Evolutionary conservation across 37 sponge, comb jelly and placozoan genomes (phyloP).

Genomic region (Dysidea cf. avara): DNA sequence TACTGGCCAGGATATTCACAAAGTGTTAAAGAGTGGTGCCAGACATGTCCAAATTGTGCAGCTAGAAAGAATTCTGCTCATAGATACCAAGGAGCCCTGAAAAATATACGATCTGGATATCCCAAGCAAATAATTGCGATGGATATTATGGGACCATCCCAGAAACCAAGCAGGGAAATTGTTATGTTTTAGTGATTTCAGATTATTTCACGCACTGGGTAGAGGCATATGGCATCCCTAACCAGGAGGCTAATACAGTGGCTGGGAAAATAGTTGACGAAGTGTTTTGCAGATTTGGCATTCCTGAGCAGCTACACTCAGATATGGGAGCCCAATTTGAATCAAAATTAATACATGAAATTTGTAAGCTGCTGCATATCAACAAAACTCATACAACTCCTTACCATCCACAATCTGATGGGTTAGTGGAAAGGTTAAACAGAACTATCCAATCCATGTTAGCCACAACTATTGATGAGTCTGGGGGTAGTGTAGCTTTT

Average conservation of each 20-base stretch:
- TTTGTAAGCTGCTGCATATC: slow-evolving; percentile 26
- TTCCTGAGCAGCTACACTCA: slow-evolving; percentile 12
- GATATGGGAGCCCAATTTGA: slow-evolving; percentile 27
- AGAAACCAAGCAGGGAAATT: not conserved
- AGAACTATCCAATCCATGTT: too few relatives aligned
- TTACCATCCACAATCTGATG: too few relatives aligned
- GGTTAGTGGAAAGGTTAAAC: too few relatives aligned
- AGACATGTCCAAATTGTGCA: slow-evolving; percentile 7
- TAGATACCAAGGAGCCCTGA: slow-evolving; percentile 7
- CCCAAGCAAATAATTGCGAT: slow-evolving; percentile 15
- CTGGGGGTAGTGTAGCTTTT: too few relatives aligned
- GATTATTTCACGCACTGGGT: slow-evolving; percentile 30
- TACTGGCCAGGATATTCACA: slow-evolving; percentile 21
- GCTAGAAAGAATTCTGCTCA: not conserved
- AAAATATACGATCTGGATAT: not conserved
- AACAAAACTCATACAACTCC: slow-evolving; percentile 3
- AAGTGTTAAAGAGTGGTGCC: not conserved
- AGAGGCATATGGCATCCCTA: slow-evolving; percentile 15
- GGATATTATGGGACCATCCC: slow-evolving; percentile 42
- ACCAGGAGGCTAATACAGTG: not conserved
- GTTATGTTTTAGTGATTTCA: slow-evolving; percentile 28
- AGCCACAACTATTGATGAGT: too few relatives aligned
- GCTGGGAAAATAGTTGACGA: slow-evolving; percentile 22
- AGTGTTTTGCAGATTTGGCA: slow-evolving; percentile 22
- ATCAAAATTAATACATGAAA: not conserved